phyloP scores from a whole-genome alignment of 30 jellyfish, hydroid and myxozoan genomes.

The Turritopsis rubra region DNA sequence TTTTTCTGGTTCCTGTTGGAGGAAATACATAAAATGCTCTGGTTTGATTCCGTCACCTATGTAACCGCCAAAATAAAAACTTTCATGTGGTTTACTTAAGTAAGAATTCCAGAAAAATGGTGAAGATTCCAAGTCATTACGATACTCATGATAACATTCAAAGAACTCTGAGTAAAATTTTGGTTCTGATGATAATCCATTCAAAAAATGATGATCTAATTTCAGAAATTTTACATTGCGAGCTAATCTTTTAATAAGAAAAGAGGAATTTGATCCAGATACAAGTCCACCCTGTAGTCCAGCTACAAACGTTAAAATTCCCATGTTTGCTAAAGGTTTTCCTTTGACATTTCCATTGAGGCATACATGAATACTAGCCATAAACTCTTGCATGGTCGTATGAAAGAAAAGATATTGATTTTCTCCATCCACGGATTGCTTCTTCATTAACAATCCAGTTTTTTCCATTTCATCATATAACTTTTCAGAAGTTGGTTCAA shows the following conservation, averaged over 20 bases:
- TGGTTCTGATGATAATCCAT: background rate
- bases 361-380: background rate
- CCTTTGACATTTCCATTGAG: background rate
- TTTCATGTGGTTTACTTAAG: background rate
- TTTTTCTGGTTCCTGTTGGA: background rate
- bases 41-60: background rate
- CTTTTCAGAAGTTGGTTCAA: background rate
- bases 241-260: background rate
- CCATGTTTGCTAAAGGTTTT: background rate
- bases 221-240: background rate
- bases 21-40: background rate
- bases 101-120: background rate
- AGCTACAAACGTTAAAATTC: background rate
- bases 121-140: background rate
- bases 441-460: background rate
- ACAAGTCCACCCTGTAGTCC: background rate
- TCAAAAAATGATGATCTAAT: background rate
- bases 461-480: background rate
- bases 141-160: background rate
- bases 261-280: background rate
- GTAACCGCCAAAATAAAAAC: background rate
- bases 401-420: background rate
- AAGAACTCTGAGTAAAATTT: background rate
- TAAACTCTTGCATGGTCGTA: background rate
- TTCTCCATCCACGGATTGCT: background rate